These are phyloP conservation scores for Acutogordius australiensis DNA, from an alignment of 2,888 invertebrate species.

Conservation along the genomic window DNA sequence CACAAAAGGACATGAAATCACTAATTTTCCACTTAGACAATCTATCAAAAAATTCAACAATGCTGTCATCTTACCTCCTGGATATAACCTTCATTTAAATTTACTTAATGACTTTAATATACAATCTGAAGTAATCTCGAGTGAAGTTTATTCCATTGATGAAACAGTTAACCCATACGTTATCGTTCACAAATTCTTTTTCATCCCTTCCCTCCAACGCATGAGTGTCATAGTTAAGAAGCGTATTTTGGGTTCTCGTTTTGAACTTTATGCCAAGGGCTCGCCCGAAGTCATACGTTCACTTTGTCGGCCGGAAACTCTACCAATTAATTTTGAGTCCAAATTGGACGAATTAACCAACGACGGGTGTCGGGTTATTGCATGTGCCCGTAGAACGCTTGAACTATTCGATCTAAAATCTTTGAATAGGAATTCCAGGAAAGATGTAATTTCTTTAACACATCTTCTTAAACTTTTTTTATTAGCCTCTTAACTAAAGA, in stretches of 20 bases:
- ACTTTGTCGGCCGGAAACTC: conserved; percentile 22
- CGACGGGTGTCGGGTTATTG: conserved; percentile 52
- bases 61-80: background rate
- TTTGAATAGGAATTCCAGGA: background rate
- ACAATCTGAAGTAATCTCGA: background rate
- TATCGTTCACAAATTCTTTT: conserved; percentile 28
- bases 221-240: conserved; percentile 24
- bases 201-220: conserved; percentile 25
- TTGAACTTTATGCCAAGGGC: conserved; percentile 27
- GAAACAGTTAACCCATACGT: conserved; percentile 19
- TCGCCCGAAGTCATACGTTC: conserved; percentile 28
- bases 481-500: too few relatives aligned
- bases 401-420: conserved; percentile 14
- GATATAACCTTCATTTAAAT: too few relatives aligned
- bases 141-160: background rate
- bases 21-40: background rate
- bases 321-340: conserved; percentile 47
- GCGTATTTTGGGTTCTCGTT: conserved; percentile 21
- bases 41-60: background rate
- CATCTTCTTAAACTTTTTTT: too few relatives aligned
- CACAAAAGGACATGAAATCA: background rate
- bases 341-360: conserved; percentile 48
- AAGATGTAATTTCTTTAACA: background rate
- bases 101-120: too few relatives aligned
- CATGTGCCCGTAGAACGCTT: conserved; percentile 46